Percentiles rank a stretch among this genome's conserved stretches.
Conservation (phyloP, 2,797 vertebrate species). For the Micrastur ruficollis region DNA sequence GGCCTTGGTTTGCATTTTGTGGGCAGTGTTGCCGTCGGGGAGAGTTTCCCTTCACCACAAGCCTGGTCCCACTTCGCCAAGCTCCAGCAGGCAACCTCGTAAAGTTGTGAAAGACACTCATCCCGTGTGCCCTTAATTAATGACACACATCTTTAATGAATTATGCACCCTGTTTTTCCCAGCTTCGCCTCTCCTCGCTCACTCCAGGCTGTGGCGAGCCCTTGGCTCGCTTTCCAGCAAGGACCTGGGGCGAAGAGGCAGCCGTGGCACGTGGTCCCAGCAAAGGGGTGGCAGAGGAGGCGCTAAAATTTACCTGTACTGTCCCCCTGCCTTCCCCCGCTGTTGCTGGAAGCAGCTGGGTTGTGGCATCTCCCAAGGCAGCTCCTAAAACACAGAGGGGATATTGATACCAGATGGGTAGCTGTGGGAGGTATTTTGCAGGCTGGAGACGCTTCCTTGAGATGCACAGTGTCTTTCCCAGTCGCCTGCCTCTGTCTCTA, state of each 20-base stretch:
- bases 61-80: background rate
- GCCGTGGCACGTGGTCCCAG: fast-evolving
- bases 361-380: background rate
- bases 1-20: background rate
- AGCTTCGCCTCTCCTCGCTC: fast-evolving
- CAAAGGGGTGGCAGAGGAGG: background rate
- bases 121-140: background rate
- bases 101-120: background rate
- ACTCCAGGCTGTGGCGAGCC: fast-evolving
- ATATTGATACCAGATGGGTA: background rate
- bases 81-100: background rate
- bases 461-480: background rate
- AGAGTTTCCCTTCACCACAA: background rate
- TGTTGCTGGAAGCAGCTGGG: background rate
- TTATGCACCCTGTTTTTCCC: background rate
- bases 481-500: background rate
- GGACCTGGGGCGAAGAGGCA: fast-evolving
- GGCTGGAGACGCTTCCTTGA: background rate
- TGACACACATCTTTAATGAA: background rate
- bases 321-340: background rate
- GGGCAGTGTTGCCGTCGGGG: background rate
- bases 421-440: background rate
- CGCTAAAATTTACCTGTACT: background rate
- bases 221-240: background rate
- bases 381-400: background rate